Conservation (phyloP, 2,797 vertebrate genomes). For the Esox masquinongy region DNA sequence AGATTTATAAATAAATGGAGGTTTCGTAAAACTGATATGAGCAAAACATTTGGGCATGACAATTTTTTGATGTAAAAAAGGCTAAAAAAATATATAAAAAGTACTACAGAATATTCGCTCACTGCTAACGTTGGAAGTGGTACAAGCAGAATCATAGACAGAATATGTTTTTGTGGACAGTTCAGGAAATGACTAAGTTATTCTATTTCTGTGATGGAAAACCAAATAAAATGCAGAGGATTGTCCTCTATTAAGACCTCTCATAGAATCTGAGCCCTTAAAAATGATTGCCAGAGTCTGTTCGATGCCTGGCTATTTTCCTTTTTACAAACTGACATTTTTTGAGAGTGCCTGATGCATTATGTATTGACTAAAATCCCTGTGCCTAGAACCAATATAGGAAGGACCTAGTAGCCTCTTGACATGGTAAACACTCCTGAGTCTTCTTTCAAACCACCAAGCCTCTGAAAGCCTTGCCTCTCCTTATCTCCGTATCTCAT, state of each 20-base stretch:
- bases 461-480: not conserved
- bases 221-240: constrained; percentile 35
- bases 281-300: constrained; percentile 21
- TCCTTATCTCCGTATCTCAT: not conserved
- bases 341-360: not conserved
- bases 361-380: not conserved
- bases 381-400: not conserved
- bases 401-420: constrained; percentile 1
- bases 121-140: not conserved
- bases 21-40: too few species aligned
- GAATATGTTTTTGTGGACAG: not conserved
- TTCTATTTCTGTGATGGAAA: not conserved
- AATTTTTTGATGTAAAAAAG: too few species aligned
- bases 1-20: too few species aligned
- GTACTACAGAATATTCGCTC: too few species aligned
- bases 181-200: constrained; percentile 7
- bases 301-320: constrained; percentile 13
- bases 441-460: not conserved
- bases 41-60: too few species aligned
- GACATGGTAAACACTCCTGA: not conserved
- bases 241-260: constrained; percentile 43
- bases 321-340: not conserved
- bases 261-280: constrained; percentile 26
- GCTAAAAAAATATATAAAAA: too few species aligned
- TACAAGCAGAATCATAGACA: not conserved